Evolutionary conservation across 2,888 invertebrate species (phyloP), one percentile per base, ranked within the genome.

Genomic region (Arge pagana): DNA sequence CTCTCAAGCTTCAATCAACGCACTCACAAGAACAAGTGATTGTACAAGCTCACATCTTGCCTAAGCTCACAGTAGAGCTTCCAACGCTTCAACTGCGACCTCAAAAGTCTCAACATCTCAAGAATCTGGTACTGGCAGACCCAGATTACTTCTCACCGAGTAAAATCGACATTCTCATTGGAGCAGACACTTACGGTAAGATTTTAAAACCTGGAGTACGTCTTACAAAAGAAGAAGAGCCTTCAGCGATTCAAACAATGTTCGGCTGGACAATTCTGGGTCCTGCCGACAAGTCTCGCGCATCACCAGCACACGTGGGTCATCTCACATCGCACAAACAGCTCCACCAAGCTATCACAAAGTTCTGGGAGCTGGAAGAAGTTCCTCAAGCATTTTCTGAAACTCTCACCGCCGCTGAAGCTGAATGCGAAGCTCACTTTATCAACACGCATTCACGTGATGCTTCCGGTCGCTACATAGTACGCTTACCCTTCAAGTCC

Each of bases 351-450:
- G n/a, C n/a, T n/a, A n/a, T n/a, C n/a, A n/a, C n/a, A n/a, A n/a
- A 42, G 7, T 53, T 53, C 36, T 57, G 57, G 57, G 13, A 11
- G 13, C 52, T 53, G 31, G 57, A 57, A 51, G 53, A 55, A 35
- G n/a, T 33, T 2, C 26, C 26, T 4, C 2, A n/a, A 8, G 7
- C 21, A 5, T 7, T 33, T 2, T 23, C 26, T 4, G 2, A n/a
- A 8, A 5, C 21, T 3, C 26, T 52, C 15, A 56, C 60, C 3
- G 36, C 35, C 10, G 63, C 59, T 45, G 63, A 68, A 41, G 35
- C 49, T 21, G 42, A 52, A 35, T 64, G 60, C 40, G 64, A 65
- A 53, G 36, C 55, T 15, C 58, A 61, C 30, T 65, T 67, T 48
- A 15, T 26, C 15, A 41, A 57, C 4, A 60, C 60, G 7, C 49